Percentiles rank a stretch among this genome's conserved stretches.
phyloP scores from a whole-genome alignment of 2,797 vertebrate genomes.

The Taeniopygia guttata region DNA sequence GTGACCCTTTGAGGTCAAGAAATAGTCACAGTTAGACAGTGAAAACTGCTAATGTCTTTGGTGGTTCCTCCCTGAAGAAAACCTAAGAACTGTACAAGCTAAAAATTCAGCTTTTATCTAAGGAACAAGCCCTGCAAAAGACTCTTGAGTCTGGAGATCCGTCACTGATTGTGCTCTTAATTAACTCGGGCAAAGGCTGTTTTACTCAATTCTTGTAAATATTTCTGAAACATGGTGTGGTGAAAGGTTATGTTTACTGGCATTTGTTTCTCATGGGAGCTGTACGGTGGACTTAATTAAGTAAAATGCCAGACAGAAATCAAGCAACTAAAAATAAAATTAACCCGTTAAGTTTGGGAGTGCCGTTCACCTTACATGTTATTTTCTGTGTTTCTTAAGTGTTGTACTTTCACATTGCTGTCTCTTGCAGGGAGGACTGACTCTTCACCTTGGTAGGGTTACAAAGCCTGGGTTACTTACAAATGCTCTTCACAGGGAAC shows the following conservation, averaged over 20 bases:
- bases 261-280: not conserved
- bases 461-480: not conserved
- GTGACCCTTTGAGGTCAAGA: not conserved
- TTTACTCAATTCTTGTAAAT: not conserved
- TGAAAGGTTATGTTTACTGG: not conserved
- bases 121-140: not conserved
- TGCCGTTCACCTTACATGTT: accelerated
- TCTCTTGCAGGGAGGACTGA: not conserved
- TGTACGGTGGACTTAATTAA: not conserved
- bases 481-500: not conserved
- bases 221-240: not conserved
- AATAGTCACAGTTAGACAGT: not conserved
- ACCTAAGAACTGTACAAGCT: not conserved
- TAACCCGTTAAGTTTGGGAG: not conserved
- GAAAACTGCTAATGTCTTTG: not conserved
- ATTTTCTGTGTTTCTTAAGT: not conserved
- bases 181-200: not conserved
- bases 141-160: not conserved
- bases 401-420: not conserved
- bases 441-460: not conserved
- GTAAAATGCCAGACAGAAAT: not conserved
- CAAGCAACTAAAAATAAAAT: not conserved
- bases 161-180: not conserved
- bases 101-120: not conserved
- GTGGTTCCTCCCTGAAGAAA: not conserved